Evolutionary conservation across 2,888 invertebrate genomes (phyloP), one percentile per base, ranked within the genome.

Genomic region (Drosophila hamatofila): DNA sequence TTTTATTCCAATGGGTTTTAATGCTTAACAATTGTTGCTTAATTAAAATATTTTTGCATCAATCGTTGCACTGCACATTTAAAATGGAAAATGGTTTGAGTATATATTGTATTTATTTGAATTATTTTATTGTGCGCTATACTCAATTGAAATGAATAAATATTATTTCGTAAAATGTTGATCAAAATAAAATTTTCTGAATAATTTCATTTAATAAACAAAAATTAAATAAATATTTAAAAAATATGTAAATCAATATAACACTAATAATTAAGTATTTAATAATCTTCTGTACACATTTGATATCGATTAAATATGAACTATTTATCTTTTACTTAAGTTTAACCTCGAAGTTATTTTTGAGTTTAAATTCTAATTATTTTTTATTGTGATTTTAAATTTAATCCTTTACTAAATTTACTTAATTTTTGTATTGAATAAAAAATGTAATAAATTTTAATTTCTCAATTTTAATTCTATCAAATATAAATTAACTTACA

Each of bases 41-140:
- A 78, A 78, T 78, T 78, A 59, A 78, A 76, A 55, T 33, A 48
- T 18, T 78, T 76, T 42, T 49, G 48, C 58, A 54, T 37, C 48
- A 51, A 41, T 33, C 23, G 35, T 14, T 56, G 35, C 23, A 11
- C 51, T 39, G 21, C 23, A 39, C 59, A 44, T 41, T 27, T 27
- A 14, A 6, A n/a, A 12, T 56, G 23, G 1, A 11, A 35, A 56
- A 46, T 57, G 35, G n/a, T n/a, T 21, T 8, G 30, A 33, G 16
- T 14, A 21, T 21, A 25, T 6, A 25, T 16, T 42, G 18, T 52
- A 52, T 1, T 30, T 18, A 49, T 18, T 18, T 30, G 21, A 11
- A 39, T 7, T n/a, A 14, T 16, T n/a, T 37, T 23, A 12, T 21
- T 21, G 44, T 3, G 14, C 21, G 21, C 8, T 30, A 37, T 16